Evolutionary conservation across 2,797 vertebrate genomes (phyloP), one percentile per base, ranked within the genome.

Genomic region (Eidolon dupreanum): DNA sequence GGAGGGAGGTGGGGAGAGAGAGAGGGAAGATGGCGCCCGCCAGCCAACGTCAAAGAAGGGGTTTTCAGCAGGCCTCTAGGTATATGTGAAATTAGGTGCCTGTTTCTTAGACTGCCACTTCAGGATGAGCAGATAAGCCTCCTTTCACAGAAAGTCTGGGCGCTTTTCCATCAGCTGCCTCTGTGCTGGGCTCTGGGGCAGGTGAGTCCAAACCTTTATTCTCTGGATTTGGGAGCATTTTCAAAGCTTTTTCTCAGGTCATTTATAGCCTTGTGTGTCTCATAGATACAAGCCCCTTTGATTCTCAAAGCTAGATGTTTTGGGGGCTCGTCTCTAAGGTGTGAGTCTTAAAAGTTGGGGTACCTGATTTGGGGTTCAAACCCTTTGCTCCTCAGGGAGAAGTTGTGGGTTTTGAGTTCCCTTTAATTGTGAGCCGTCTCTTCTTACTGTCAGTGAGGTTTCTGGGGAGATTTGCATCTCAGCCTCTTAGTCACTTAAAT

Each of bases 1-100:
- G 31, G 10, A 12, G n/a, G 5, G 2, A 36, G 43, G 36, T 22
- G 0, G 19, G 16, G 22, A 10, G 9, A 7, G 43, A 13, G 24
- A 13, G 24, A 6, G 0, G n/a, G 2, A 33, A 74, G 11, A 11
- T 74, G 66, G 38, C 0, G 1, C 6, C 24, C 3, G 2, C 13
- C 51, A n/a, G 31, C 8, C 9, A 16, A 20, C 8, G 3, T 6
- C 2, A 4, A 28, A 0, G 6, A 11, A 16, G 20, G n/a, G 2
- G 17, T 6, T 82, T 28, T 53, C 51, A 17, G 0, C n/a, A 13
- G 41, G 6, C 20, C 8, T 31, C 53, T 5, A 3, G 33, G 10
- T 19, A 28, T 11, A 46, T 15, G 16, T 41, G n/a, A 33, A 8
- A 31, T 57, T 5, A 51, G 24, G 20, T 2, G 24, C 38, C 51